Evolutionary conservation across 2,888 invertebrate species (phyloP), one percentile per base, ranked within the genome.

Genomic region (Ernsta delagoae): DNA sequence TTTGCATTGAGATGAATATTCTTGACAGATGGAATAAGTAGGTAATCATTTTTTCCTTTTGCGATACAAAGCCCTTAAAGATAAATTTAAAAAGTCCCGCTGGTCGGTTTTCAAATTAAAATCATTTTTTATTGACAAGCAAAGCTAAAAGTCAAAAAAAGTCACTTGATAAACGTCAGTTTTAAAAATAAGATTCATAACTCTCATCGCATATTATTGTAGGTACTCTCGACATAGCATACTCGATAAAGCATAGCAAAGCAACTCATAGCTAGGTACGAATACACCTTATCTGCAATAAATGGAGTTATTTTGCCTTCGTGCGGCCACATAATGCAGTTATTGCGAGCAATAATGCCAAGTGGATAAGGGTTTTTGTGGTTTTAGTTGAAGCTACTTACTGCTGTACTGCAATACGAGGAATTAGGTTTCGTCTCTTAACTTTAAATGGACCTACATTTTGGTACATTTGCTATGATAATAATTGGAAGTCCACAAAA

Each of bases 271-370:
- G 24, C 24, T 4, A 8, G 53, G 8, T 11, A 16, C 48, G 24
- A 24, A 24, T 24, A 24, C 9, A 9, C 8, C 53, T 53, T 53
- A 53, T 53, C 53, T 53, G 24, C 24, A 53, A 24, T 53, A 24
- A 53, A 53, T 50, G 50, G 50, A 53, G 53, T 53, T 53, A 53
- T 53, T 53, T 53, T 24, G 53, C 53, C 24, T 53, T 53, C 53
- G 53, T 53, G 53, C 53, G 24, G 24, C 53, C 53, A 24, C 24
- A 53, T 53, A 53, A 53, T 53, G 53, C 24, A 53, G 53, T 53
- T 53, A 53, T 53, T 53, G 53, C 53, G 53, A 53, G 24, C 53
- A 53, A 24, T 53, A 53, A 53, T 24, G 24, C 53, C 53, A 53
- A 24, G 24, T 53, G 9, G 53, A 53, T 53, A 24, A 53, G 53